Evolutionary conservation across 1,140 invertebrate genomes (phyloP).

Genomic region (Drosophila prosaltans): DNA sequence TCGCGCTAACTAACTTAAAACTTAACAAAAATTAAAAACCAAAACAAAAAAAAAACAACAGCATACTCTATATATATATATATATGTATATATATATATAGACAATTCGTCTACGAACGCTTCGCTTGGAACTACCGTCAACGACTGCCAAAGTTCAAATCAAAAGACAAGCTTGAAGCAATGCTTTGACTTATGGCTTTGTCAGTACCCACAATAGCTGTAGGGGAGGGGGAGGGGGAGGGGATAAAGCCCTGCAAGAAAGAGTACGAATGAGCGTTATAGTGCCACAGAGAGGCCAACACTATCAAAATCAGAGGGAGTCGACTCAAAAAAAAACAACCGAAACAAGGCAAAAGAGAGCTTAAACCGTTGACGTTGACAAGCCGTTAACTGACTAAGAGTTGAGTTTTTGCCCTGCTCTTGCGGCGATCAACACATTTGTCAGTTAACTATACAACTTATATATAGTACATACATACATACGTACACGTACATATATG

Average conservation of each 20-base stretch:
- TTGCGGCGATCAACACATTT: constrained; percentile 9
- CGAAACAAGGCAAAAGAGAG: neutral
- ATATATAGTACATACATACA: neutral
- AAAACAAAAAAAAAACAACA: neutral
- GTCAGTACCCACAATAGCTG: neutral
- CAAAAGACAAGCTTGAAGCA: constrained; percentile 48
- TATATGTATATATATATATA: neutral
- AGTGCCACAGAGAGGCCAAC: neutral
- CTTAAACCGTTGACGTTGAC: constrained; percentile 6
- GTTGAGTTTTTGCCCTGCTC: neutral
- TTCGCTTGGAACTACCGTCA: constrained; percentile 65
- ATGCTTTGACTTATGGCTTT: constrained; percentile 61
- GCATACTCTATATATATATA: neutral
- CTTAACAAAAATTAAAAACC: neutral
- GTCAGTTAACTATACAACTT: constrained; percentile 8
- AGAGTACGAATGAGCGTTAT: constrained; percentile 13
- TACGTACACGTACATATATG: neutral
- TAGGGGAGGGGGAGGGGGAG: constrained; percentile 1
- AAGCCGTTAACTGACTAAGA: constrained; percentile 10
- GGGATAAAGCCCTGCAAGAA: constrained; percentile 49
- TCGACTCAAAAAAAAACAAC: neutral
- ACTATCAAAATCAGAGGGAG: neutral
- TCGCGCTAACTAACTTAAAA: neutral
- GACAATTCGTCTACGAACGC: constrained; percentile 41
- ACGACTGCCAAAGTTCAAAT: constrained; percentile 72